These are phyloP conservation scores for Hofmannophila pseudospretella DNA, from an alignment of 2,888 invertebrate genomes.

Conservation along the genomic window DNA sequence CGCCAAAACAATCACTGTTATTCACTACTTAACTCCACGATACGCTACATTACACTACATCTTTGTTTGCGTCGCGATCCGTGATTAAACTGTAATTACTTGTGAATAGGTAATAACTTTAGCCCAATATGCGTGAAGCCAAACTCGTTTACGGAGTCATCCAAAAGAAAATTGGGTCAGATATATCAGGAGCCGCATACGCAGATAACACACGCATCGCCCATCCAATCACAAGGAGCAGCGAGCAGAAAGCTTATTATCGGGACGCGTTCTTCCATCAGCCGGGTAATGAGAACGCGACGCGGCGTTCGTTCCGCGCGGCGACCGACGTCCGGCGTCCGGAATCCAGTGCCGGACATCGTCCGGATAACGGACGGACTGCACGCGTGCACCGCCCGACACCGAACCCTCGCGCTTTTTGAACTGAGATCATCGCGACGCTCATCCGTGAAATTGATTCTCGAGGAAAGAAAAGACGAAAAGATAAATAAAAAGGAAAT, in stretches of 20 bases:
- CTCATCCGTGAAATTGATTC: constrained; percentile 79
- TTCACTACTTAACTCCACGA: constrained; percentile 57
- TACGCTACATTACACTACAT: constrained; percentile 15
- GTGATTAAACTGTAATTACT: constrained; percentile 29
- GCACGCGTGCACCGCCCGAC: constrained; percentile 25
- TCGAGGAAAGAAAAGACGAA: constrained; percentile 75
- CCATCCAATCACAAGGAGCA: constrained; percentile 69
- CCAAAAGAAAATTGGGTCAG: constrained; percentile 64
- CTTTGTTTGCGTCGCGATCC: constrained; percentile 15
- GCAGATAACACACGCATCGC: constrained; percentile 71
- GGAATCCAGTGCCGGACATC: neutral
- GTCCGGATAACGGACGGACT: constrained; percentile 23
- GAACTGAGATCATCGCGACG: constrained; percentile 75
- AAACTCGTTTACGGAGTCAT: constrained; percentile 44
- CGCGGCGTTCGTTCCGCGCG: constrained; percentile 7
- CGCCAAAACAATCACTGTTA: constrained; percentile 75
- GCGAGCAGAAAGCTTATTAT: constrained; percentile 70
- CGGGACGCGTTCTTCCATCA: constrained; percentile 57
- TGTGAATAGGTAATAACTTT: constrained; percentile 21
- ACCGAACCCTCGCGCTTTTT: constrained; percentile 59
- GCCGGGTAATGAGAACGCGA: constrained; percentile 51
- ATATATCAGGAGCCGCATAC: constrained; percentile 56
- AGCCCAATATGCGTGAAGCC: constrained; percentile 31
- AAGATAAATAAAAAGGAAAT: constrained; percentile 79
- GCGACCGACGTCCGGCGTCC: constrained; percentile 9